Evolutionary conservation across 2,113 vertebrate species (phyloP).

Genomic region (Oryzias celebensis): DNA sequence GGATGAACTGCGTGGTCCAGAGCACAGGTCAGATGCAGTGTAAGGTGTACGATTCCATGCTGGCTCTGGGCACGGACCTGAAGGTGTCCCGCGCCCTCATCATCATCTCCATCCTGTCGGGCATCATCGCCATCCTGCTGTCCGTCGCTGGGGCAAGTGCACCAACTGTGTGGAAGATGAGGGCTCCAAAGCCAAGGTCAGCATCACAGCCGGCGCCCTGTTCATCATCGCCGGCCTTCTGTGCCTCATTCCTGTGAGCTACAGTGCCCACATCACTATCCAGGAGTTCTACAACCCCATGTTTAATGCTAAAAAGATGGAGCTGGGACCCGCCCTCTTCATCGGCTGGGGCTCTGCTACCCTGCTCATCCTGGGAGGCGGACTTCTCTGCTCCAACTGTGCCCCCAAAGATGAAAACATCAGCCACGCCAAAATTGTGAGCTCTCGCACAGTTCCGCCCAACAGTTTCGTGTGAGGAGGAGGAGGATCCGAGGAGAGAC

Average conservation of each 20-base stretch:
- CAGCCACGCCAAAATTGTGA: constrained; percentile 83
- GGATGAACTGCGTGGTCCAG: constrained; percentile 94
- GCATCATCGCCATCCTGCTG: constrained; percentile 80
- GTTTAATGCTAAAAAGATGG: constrained; percentile 77
- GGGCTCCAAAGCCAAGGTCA: constrained; percentile 78
- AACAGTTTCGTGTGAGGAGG: constrained; percentile 84
- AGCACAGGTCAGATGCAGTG: constrained; percentile 97
- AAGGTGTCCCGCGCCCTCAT: constrained; percentile 86
- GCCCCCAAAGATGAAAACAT: constrained; percentile 82
- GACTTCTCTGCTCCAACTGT: constrained; percentile 87
- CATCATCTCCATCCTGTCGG: constrained; percentile 83
- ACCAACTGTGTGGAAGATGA: constrained; percentile 93
- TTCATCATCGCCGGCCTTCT: constrained; percentile 82
- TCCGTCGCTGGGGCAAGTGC: constrained; percentile 87
- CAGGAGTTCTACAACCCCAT: constrained; percentile 87
- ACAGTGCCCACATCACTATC: constrained; percentile 85
- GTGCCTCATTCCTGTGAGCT: constrained; percentile 85
- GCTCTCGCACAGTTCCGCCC: constrained; percentile 72
- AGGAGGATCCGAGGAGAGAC: constrained; percentile 20
- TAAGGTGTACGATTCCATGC: constrained; percentile 89
- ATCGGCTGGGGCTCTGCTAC: constrained; percentile 86
- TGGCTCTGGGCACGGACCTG: constrained; percentile 82
- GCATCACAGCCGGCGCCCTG: constrained; percentile 76
- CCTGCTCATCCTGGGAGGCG: constrained; percentile 84
- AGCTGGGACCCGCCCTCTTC: constrained; percentile 87